These are phyloP conservation scores for Pandemis cinnamomeana DNA, from an alignment of 2,888 invertebrate genomes.

Conservation along the genomic window DNA sequence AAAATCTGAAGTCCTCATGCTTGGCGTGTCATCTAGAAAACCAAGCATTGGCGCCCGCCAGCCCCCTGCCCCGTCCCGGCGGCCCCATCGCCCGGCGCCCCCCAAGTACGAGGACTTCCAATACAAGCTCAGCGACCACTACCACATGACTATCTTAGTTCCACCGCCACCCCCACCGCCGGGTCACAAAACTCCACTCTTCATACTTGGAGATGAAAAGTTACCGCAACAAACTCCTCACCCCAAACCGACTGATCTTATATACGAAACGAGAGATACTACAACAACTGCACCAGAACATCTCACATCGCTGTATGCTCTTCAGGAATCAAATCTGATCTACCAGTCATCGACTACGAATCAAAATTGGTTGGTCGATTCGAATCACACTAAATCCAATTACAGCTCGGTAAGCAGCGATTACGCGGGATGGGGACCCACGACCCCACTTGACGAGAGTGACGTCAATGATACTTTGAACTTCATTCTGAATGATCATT, in stretches of 20 bases:
- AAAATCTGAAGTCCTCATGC: slow-evolving; percentile 88
- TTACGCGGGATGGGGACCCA: slow-evolving; percentile 81
- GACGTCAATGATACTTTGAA: slow-evolving; percentile 73
- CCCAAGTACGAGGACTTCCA: slow-evolving; percentile 80
- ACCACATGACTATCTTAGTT: slow-evolving; percentile 87
- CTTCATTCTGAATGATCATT: slow-evolving; percentile 66
- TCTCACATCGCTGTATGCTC: slow-evolving; percentile 74
- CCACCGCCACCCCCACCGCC: slow-evolving; percentile 87
- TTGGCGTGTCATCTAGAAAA: slow-evolving; percentile 88
- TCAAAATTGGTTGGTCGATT: slow-evolving; percentile 74
- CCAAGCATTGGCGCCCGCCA: slow-evolving; percentile 84
- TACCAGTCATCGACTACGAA: slow-evolving; percentile 86
- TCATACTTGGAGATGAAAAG: slow-evolving; percentile 63
- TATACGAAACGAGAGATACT: slow-evolving; percentile 53
- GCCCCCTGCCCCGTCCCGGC: slow-evolving; percentile 58
- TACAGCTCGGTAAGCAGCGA: slow-evolving; percentile 73
- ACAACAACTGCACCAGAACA: slow-evolving; percentile 54
- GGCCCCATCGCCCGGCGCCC: slow-evolving; percentile 58
- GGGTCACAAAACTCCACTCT: slow-evolving; percentile 69
- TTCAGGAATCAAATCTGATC: slow-evolving; percentile 87
- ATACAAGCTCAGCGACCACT: slow-evolving; percentile 80
- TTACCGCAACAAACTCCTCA: slow-evolving; percentile 50
- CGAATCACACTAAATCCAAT: slow-evolving; percentile 62
- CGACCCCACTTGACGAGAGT: slow-evolving; percentile 69
- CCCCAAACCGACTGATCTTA: slow-evolving; percentile 54